phyloP scores from a whole-genome alignment of 2,113 vertebrate genomes.

The Tachysurus fulvidraco region DNA sequence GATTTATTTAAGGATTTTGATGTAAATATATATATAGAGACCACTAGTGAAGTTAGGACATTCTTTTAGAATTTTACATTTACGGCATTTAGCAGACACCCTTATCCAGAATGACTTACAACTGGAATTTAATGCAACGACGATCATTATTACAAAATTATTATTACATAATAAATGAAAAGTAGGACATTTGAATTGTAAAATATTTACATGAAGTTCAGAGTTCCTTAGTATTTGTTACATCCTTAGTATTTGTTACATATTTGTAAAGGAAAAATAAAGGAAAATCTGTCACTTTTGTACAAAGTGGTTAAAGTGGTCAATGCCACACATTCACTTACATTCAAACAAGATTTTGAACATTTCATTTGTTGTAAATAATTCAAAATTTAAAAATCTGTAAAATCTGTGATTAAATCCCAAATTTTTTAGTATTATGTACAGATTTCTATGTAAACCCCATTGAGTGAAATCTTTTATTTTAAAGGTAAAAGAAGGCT shows the following conservation, averaged over 20 bases:
- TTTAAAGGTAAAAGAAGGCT: conserved; percentile 1
- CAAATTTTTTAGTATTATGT: neutral
- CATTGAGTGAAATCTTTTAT: neutral
- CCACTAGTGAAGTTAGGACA: neutral
- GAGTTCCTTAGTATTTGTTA: neutral
- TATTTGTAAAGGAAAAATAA: neutral
- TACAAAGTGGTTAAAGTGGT: neutral
- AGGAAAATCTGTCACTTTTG: neutral
- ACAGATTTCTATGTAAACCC: neutral
- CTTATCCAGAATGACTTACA: too few species aligned
- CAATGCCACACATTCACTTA: neutral
- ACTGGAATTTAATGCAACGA: too few species aligned
- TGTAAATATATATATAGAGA: neutral
- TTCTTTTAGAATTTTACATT: too few species aligned
- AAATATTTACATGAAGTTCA: neutral
- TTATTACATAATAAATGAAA: too few species aligned
- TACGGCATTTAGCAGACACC: too few species aligned
- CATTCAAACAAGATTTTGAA: neutral
- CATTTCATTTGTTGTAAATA: neutral
- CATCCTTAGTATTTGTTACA: neutral
- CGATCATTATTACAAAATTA: neutral
- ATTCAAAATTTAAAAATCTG: neutral
- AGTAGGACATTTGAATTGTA: neutral
- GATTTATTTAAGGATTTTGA: neutral
- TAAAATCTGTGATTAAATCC: neutral